Percentiles rank a stretch among this genome's conserved stretches.
phyloP scores from a whole-genome alignment of 1,140 invertebrate species.

The Heliothis virescens region DNA sequence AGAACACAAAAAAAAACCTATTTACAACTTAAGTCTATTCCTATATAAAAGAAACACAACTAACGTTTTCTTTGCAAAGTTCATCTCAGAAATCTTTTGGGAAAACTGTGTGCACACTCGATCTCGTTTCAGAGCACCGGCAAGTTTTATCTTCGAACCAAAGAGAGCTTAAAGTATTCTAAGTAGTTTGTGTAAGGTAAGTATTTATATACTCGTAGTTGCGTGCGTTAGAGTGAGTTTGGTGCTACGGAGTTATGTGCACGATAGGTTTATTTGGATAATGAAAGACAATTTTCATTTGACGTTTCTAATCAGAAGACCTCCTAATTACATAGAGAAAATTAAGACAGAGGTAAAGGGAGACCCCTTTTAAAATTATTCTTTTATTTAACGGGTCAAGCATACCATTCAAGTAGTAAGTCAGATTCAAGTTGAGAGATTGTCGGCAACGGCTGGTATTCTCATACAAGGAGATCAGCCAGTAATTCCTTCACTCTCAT shows the following conservation, averaged over 20 bases:
- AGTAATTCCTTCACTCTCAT: too few relatives aligned
- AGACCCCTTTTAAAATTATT: too few relatives aligned
- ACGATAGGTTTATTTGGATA: too few relatives aligned
- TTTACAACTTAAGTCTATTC: background rate
- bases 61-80: constrained; percentile 25
- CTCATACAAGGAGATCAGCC: too few relatives aligned
- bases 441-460: too few relatives aligned
- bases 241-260: background rate
- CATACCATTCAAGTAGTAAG: too few relatives aligned
- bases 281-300: too few relatives aligned
- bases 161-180: constrained; percentile 43
- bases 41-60: constrained; percentile 25
- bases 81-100: constrained; percentile 43
- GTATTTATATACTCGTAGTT: constrained; percentile 13
- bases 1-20: background rate
- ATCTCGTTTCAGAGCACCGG: constrained; percentile 18
- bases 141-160: constrained; percentile 35
- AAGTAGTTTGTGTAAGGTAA: constrained; percentile 36
- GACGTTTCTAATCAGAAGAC: too few relatives aligned
- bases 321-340: too few relatives aligned
- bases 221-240: background rate
- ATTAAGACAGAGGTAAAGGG: too few relatives aligned
- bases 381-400: too few relatives aligned
- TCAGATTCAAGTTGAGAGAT: too few relatives aligned
- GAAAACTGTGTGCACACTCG: constrained; percentile 36